Evolutionary conservation across 2,797 vertebrate species (phyloP), one percentile per base, ranked within the genome.

Genomic region (Sebastes glaucus): DNA sequence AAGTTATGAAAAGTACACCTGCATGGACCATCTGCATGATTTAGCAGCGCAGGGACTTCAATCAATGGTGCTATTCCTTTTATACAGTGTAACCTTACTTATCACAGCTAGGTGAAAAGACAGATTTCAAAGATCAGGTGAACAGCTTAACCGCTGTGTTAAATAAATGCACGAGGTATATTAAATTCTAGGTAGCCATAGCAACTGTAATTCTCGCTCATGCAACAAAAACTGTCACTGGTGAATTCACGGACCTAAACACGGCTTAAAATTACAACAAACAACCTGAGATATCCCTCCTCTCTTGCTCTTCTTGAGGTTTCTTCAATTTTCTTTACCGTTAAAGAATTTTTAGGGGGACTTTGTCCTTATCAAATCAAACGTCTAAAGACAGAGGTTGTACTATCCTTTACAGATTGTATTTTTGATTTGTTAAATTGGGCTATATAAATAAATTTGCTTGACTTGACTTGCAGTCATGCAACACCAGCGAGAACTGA

Each of bases 321-420:
- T 64, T 38, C n/a, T 14, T 63, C 32, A 4, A 23, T 23, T 16
- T 63, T 38, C 1, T 38, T 63, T 23, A 0, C 11, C 7, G n/a
- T 62, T 62, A 11, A 14, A 42, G 0, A 42, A 0, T 55, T 55
- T 23, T 55, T 55, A 0, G 35, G 35, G 5, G 53, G 22, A 11
- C 0, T 33, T 61, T 33, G 30, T 62, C 11, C 11, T 33, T 22
- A 62, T 62, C 10, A 32, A 62, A 33, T 33, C 0, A 11, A 33
- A 16, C 9, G 1, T 33, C 30, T 23, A 22, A 32, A 38, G 33
- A 0, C 6, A 61, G 6, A 35, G 42, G 42, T 46, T 46, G 0
- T 46, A 0, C 42, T 46, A 46, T 46, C 16, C 16, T 46, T 0
- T 18, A 11, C 5, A 16, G 56, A 10, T 22, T 33, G 18, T 11